Evolutionary conservation across 1,140 invertebrate species (phyloP).

Genomic region (Ladona fulva): DNA sequence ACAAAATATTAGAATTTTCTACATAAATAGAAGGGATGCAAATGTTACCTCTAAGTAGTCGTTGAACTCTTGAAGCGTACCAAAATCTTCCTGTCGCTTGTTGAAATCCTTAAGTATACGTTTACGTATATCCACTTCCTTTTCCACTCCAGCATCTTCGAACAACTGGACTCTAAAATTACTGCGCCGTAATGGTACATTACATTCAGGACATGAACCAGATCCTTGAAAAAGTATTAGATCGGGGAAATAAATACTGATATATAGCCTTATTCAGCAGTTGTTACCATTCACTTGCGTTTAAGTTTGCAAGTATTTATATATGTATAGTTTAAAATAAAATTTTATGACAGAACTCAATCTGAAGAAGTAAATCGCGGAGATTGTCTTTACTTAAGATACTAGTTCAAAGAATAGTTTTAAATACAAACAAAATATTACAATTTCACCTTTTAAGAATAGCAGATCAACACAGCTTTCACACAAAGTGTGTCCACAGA

Average conservation of each 20-base stretch:
- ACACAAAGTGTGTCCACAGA: constrained; percentile 95
- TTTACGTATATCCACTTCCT: constrained; percentile 93
- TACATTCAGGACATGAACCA: constrained; percentile 86
- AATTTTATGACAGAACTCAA: too few species aligned
- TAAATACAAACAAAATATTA: too few species aligned
- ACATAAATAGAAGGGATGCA: too few species aligned
- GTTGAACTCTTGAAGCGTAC: constrained; percentile 71
- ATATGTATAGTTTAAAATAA: too few species aligned
- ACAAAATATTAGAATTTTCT: too few species aligned
- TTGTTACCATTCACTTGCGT: too few species aligned
- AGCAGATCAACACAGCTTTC: constrained; percentile 93
- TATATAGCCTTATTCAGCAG: constrained; percentile 15
- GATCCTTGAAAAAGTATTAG: constrained; percentile 48
- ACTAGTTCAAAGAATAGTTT: too few species aligned
- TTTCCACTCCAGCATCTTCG: constrained; percentile 92
- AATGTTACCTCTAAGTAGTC: constrained; percentile 81
- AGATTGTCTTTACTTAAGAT: too few species aligned
- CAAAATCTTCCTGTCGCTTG: constrained; percentile 86
- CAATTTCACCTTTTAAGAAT: constrained; percentile 73
- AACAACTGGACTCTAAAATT: constrained; percentile 93
- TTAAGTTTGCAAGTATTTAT: too few species aligned
- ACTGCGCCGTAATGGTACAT: constrained; percentile 70
- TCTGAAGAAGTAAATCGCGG: too few species aligned
- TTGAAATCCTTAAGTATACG: constrained; percentile 83
- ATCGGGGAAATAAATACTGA: constrained; percentile 13